phyloP scores from a whole-genome alignment of 2,797 vertebrate species.

The Allobates femoralis region DNA sequence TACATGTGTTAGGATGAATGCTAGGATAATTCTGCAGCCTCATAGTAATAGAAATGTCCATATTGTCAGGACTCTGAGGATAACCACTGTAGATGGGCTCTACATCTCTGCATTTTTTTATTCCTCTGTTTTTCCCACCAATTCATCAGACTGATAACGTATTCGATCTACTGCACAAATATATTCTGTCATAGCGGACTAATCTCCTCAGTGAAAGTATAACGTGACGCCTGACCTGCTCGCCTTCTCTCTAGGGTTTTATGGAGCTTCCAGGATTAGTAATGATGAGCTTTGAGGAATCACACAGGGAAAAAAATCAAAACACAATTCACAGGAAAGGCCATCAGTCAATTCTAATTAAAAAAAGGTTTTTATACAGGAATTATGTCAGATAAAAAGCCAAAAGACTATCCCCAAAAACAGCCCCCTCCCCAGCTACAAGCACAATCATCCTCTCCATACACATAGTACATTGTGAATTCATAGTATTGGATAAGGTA shows the following conservation, averaged over 20 bases:
- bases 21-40: not conserved
- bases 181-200: not conserved
- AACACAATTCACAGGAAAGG: not conserved
- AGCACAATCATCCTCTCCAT: not conserved
- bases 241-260: slow-evolving; percentile 24
- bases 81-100: not conserved
- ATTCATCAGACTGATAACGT: not conserved
- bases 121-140: no score
- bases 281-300: slow-evolving; percentile 26
- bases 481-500: not conserved
- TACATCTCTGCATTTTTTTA: no score
- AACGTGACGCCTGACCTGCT: not conserved
- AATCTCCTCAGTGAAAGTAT: slow-evolving; percentile 17
- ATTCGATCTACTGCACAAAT: not conserved
- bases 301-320: not conserved
- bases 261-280: slow-evolving; percentile 27
- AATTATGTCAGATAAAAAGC: not conserved
- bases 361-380: not conserved
- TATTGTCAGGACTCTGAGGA: no score
- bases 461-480: not conserved
- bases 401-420: not conserved
- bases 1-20: not conserved
- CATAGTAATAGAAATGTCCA: not conserved
- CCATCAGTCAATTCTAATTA: not conserved
- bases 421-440: not conserved